phyloP scores from a whole-genome alignment of 1,140 invertebrate species.

The Drosophila busckii region DNA sequence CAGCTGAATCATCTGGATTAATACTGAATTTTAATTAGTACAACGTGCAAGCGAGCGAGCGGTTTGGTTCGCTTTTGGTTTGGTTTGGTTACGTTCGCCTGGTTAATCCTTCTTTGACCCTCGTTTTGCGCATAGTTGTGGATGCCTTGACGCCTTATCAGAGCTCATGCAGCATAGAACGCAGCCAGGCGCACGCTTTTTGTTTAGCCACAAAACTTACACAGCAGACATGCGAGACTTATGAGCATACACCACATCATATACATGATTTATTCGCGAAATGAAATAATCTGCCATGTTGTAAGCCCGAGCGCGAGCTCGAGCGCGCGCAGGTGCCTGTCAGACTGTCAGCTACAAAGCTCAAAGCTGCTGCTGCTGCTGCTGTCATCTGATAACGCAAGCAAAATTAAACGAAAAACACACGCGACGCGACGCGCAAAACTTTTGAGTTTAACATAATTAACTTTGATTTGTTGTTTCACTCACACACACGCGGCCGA shows the following conservation, averaged over 20 bases:
- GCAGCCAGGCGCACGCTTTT: conserved; percentile 30
- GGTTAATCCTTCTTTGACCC: not conserved
- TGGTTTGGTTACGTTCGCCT: not conserved
- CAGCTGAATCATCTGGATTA: conserved; percentile 77
- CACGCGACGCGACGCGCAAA: not conserved
- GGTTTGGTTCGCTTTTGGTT: conserved; percentile 13
- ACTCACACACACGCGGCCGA: conserved; percentile 17
- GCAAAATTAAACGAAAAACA: conserved; percentile 1
- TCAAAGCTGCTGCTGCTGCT: conserved; percentile 7
- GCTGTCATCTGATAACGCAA: conserved; percentile 26
- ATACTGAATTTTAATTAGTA: conserved; percentile 78
- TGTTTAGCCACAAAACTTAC: not conserved
- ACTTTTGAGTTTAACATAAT: conserved; percentile 42
- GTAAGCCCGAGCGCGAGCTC: no score
- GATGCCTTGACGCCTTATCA: conserved; percentile 69
- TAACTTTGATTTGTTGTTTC: conserved; percentile 55
- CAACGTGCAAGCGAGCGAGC: conserved; percentile 28
- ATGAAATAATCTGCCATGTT: conserved; percentile 44
- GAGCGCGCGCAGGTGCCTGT: conserved; percentile 47
- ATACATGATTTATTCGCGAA: conserved; percentile 65
- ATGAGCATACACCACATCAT: conserved; percentile 53
- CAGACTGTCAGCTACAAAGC: conserved; percentile 61
- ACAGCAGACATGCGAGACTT: conserved; percentile 12
- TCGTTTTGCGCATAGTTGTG: conserved; percentile 46
- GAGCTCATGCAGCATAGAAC: conserved; percentile 45